Evolutionary conservation across 2,797 vertebrate species (phyloP).

Genomic region (Sebastes minor): DNA sequence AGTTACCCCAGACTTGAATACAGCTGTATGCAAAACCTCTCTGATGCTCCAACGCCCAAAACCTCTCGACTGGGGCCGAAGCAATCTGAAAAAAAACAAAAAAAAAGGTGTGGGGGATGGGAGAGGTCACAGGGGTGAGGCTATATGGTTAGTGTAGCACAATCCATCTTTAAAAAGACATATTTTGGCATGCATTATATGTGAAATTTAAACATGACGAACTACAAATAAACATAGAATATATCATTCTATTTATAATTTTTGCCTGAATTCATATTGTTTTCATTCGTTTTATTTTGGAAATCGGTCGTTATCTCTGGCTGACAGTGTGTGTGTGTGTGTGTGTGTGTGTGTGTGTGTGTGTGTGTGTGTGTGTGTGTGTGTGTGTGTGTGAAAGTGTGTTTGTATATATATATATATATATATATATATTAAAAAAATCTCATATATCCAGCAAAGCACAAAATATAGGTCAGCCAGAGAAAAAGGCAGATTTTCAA

Average conservation of each 20-base stretch:
- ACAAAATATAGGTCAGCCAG: not conserved
- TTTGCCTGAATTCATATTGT: not conserved
- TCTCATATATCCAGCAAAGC: not conserved
- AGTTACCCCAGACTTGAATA: conserved; percentile 56
- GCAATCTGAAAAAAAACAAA: conserved; percentile 41
- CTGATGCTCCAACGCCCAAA: conserved; percentile 68
- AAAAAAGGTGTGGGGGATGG: conserved; percentile 45
- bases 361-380: fast-evolving
- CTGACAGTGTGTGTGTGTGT: not conserved
- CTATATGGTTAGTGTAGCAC: conserved; percentile 47
- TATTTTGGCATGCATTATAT: not conserved
- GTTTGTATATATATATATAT: too few relatives aligned
- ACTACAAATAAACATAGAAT: not conserved
- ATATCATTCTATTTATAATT: not conserved
- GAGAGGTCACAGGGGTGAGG: conserved; percentile 61
- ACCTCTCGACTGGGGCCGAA: conserved; percentile 69
- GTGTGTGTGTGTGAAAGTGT: too few relatives aligned
- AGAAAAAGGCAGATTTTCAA: not conserved
- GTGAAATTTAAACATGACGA: not conserved
- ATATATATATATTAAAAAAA: not conserved
- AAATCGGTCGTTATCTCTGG: not conserved
- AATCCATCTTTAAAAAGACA: not conserved
- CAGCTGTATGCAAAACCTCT: conserved; percentile 81
- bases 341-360: too few relatives aligned
- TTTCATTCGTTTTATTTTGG: not conserved